phyloP scores from a whole-genome alignment of 2,113 vertebrate genomes.

The Arvicanthis niloticus region DNA sequence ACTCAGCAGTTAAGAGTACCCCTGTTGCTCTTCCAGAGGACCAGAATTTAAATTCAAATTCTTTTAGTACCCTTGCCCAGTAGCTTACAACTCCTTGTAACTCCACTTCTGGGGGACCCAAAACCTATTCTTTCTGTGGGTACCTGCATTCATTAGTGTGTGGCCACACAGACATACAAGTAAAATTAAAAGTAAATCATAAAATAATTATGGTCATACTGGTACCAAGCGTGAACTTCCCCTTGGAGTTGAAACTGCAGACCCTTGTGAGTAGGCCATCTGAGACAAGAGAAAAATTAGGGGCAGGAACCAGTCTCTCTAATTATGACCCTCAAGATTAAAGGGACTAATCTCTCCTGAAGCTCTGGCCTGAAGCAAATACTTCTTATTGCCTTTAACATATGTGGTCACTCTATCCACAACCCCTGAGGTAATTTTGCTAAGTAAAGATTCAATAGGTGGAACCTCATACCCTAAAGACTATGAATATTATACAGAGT shows the following conservation, averaged over 20 bases:
- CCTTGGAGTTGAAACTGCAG: background rate
- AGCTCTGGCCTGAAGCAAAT: background rate
- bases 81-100: background rate
- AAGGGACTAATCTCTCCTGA: background rate
- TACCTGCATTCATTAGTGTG: background rate
- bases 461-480: background rate
- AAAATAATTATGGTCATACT: background rate
- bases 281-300: background rate
- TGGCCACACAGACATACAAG: no score
- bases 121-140: background rate
- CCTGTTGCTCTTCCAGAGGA: background rate
- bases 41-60: background rate
- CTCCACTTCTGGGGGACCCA: background rate
- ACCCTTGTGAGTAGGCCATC: background rate
- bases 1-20: background rate
- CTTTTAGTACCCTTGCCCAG: background rate
- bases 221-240: background rate
- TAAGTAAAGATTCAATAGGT: background rate
- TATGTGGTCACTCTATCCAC: background rate
- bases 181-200: background rate
- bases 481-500: accelerated
- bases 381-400: background rate
- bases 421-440: background rate
- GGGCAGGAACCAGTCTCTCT: background rate
- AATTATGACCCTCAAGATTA: background rate